Base-by-base conservation (phyloP, 2,888 invertebrate genomes). In the Erynnis tages region DNA sequence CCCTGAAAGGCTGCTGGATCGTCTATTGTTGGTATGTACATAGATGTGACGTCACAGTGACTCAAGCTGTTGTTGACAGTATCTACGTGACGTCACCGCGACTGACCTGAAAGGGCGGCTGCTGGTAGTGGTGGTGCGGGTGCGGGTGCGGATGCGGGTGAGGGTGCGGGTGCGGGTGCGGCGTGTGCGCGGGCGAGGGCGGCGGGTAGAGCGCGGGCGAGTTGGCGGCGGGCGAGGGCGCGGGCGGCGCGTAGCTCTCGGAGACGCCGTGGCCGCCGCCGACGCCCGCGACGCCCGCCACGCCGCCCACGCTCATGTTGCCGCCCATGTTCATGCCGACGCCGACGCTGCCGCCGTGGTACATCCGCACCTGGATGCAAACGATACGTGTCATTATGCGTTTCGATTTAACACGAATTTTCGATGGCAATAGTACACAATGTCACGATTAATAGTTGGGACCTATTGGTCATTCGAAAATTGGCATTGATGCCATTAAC, bases 361-460 rank as follows among this genome's bases (percentile, higher is more conserved):
- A 94, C 92, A 95, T 93, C 48, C 94, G 92, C 62, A 95, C 91
- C 90, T 92, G 82, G 34, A 16, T 13, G 7, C 6, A 6, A 8
- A 14, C 7, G 34, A 1, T 6, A 1, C 5, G 7, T 14, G 4
- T 14, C 14, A 11, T 14, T 19, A 21, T 2, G 6, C 35, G 16
- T 16, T 19, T 7, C 79, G n/a, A n/a, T n/a, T n/a, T n/a, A n/a
- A n/a, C n/a, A n/a, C n/a, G n/a, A n/a, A n/a, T n/a, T n/a, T n/a
- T n/a, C n/a, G n/a, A n/a, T n/a, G n/a, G n/a, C n/a, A n/a, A n/a
- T n/a, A n/a, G n/a, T n/a, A n/a, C n/a, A n/a, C n/a, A n/a, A n/a
- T n/a, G n/a, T n/a, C n/a, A n/a, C n/a, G n/a, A n/a, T n/a, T n/a
- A n/a, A n/a, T n/a, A n/a, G n/a, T n/a, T n/a, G n/a, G n/a, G n/a